Evolutionary conservation across 1,140 invertebrate genomes (phyloP).

Genomic region (Drosophila pallidifrons): DNA sequence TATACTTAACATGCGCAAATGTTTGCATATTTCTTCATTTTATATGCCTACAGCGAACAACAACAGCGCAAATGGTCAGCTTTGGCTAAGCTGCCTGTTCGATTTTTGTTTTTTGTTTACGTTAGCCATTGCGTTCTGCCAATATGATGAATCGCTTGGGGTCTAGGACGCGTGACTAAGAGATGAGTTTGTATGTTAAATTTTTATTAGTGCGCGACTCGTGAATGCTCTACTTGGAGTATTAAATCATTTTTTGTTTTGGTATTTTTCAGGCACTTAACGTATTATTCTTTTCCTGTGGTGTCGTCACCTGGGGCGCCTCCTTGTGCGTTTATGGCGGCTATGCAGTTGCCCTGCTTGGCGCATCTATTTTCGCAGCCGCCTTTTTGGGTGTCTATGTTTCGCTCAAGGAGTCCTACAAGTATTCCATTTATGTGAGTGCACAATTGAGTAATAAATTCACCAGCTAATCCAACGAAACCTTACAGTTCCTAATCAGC

Average conservation of each 20-base stretch:
- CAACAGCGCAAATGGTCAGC: too few relatives aligned
- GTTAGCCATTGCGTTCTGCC: slow-evolving; percentile 1
- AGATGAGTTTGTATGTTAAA: neutral
- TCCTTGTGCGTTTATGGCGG: slow-evolving; percentile 59
- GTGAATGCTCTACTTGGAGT: neutral
- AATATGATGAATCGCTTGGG: neutral
- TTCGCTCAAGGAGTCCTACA: slow-evolving; percentile 67
- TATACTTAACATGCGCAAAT: slow-evolving; percentile 36
- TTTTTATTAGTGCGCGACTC: neutral
- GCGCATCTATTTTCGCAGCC: slow-evolving; percentile 46
- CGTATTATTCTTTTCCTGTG: slow-evolving; percentile 75
- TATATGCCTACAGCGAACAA: neutral
- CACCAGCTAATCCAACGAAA: neutral
- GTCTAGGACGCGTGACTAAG: slow-evolving; percentile 3
- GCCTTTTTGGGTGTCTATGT: slow-evolving; percentile 70
- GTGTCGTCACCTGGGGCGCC: slow-evolving; percentile 73
- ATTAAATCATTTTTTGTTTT: neutral
- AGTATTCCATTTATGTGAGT: slow-evolving; percentile 71
- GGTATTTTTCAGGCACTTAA: slow-evolving; percentile 48
- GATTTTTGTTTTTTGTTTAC: neutral
- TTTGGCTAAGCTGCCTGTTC: neutral
- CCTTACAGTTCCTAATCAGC: slow-evolving; percentile 47
- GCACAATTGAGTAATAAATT: neutral
- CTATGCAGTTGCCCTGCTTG: slow-evolving; percentile 57
- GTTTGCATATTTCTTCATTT: slow-evolving; percentile 32